Base-by-base conservation (phyloP, 2,113 vertebrate genomes). In the Rhabdornis inornatus region DNA sequence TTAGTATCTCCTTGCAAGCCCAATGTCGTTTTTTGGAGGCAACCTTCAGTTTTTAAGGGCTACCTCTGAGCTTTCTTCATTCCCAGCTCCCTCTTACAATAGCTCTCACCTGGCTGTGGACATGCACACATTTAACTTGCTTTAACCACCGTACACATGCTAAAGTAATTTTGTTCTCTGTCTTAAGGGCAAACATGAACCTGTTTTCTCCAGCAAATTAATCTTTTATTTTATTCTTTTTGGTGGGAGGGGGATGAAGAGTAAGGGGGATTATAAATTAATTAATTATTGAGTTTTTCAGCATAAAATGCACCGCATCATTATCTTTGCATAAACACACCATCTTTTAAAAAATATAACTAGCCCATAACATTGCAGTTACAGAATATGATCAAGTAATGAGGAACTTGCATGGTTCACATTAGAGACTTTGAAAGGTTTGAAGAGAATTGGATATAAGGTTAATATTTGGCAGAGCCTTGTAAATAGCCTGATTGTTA, bases 401-500 rank as follows among this genome's bases (percentile, higher is more conserved):
- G 94, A 96, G 94, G 92, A 96, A 92, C 95, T 86, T 94, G 97
- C 95, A 98, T 98, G 98, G 96, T 98, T 98, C 96, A 95, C 96
- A 98, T 98, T 98, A 98, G 96, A 95, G 95, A 92, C 95, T 97
- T 96, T 95, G 96, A 97, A 97, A 97, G 96, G 95, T 94, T 97
- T 97, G 95, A 95, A 96, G 95, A 96, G 97, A 98, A 97, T 95
- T 98, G 97, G 97, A 97, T 97, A 97, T 93, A 98, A 98, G 97
- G 98, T 97, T 98, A 98, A 97, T 98, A 98, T 98, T 98, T 97
- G 97, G 97, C 97, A 98, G 97, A 97, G 97, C 97, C 97, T 98
- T 98, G 97, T 98, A 98, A 98, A 98, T 98, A 97, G 97, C 95
- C 96, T 92, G 98, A 98, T 97, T 98, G 98, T 98, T 98, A 97